These are phyloP conservation scores for Platyscapa corneri DNA, from an alignment of 1,140 invertebrate genomes.

Conservation along the genomic window DNA sequence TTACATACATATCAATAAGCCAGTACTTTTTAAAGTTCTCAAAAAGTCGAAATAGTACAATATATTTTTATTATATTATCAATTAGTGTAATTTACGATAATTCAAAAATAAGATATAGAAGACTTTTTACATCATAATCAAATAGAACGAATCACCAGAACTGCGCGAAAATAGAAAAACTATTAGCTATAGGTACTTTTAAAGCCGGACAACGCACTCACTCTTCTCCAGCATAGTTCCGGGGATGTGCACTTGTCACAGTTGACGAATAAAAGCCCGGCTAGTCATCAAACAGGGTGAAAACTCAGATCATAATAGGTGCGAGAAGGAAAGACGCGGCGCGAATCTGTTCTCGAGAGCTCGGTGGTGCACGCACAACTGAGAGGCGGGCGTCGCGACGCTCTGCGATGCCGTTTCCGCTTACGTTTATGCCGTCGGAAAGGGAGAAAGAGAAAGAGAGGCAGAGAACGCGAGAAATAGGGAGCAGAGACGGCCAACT, in stretches of 20 bases:
- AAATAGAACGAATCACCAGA: neutral
- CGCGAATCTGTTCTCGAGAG: slow-evolving; percentile 38
- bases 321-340: slow-evolving; percentile 62
- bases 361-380: slow-evolving; percentile 58
- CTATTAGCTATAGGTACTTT: no score
- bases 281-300: slow-evolving; percentile 30
- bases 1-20: no score
- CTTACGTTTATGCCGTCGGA: slow-evolving; percentile 63
- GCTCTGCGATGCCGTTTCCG: slow-evolving; percentile 64
- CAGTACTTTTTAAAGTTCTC: no score
- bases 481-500: slow-evolving; percentile 13
- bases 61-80: no score
- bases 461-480: neutral
- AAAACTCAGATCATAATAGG: slow-evolving; percentile 51
- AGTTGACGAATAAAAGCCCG: slow-evolving; percentile 34
- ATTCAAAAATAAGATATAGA: no score
- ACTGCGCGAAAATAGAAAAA: no score
- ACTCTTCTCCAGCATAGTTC: slow-evolving; percentile 70
- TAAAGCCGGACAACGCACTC: slow-evolving; percentile 59
- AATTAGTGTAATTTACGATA: no score
- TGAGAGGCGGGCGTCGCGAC: slow-evolving; percentile 66
- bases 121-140: no score
- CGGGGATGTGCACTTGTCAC: slow-evolving; percentile 17
- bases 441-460: slow-evolving; percentile 53
- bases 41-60: no score